phyloP scores from a whole-genome alignment of 1,140 invertebrate species.

The Apis mellifera region Amel_HAv3.1 CM009941.2:10896001-10896500 shows the following conservation, averaged over 20 bases:
- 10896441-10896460: conserved; percentile 27
- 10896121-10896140: conserved; percentile 29
- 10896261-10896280: too few relatives aligned
- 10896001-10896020: too few relatives aligned
- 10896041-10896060: background rate
- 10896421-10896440: conserved; percentile 34
- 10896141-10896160: conserved; percentile 28
- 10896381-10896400: conserved; percentile 23
- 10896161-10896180: conserved; percentile 28
- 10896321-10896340: conserved; percentile 58
- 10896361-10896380: background rate
- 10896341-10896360: background rate
- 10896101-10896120: background rate
- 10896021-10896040: background rate
- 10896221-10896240: background rate
- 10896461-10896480: too few relatives aligned
- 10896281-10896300: conserved; percentile 48
- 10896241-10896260: background rate
- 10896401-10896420: conserved; percentile 53
- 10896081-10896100: background rate
- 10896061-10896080: background rate
- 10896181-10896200: conserved; percentile 51
- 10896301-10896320: conserved; percentile 47
- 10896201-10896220: conserved; percentile 53
- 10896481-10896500: conserved; percentile 41